Conservation (phyloP, 2,113 vertebrate species). For the Muscicapa adusta region DNA sequence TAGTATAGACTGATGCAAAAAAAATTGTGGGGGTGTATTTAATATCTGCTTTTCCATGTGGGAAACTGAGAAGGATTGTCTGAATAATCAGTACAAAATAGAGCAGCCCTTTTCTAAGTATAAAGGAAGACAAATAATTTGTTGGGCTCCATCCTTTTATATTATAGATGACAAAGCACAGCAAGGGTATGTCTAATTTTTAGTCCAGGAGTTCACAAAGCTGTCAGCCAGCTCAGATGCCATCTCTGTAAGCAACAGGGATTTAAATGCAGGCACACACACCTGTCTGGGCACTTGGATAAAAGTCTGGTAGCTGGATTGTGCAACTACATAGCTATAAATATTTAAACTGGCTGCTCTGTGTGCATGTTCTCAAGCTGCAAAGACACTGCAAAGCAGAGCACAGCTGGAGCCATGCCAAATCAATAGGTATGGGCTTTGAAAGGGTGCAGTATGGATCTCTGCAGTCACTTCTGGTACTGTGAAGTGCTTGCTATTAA, state of each 20-base stretch:
- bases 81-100: neutral
- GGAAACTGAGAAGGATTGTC: neutral
- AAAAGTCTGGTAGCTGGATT: neutral
- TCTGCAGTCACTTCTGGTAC: neutral
- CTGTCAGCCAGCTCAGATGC: neutral
- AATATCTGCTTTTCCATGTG: neutral
- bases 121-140: neutral
- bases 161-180: neutral
- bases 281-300: neutral
- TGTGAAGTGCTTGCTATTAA: neutral
- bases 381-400: neutral
- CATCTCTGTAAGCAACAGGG: neutral
- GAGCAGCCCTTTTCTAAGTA: neutral
- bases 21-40: neutral
- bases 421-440: neutral
- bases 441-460: neutral
- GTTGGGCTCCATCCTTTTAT: neutral
- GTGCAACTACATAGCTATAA: neutral
- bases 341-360: neutral
- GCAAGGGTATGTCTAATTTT: neutral
- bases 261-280: neutral
- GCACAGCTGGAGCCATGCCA: neutral
- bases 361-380: neutral
- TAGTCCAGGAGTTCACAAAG: neutral
- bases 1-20: neutral